phyloP scores from a whole-genome alignment of 53 echinoderm and acorn worm genomes.

The Pentamera pediparva region DNA sequence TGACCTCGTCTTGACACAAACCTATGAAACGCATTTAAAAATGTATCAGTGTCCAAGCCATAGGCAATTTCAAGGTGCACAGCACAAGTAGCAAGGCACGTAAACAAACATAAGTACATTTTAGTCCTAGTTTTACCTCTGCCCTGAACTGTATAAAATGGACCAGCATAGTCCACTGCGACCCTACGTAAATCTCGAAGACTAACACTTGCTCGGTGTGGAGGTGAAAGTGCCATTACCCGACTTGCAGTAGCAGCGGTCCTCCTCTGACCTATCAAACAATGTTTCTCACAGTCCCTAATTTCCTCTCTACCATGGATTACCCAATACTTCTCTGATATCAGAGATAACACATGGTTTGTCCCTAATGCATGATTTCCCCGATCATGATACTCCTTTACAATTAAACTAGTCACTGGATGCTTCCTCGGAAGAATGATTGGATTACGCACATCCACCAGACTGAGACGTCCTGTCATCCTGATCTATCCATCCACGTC shows the following conservation, averaged over 20 bases:
- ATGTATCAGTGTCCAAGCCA: slow-evolving; percentile 11
- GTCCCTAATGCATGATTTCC: slow-evolving; percentile 2
- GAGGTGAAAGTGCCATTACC: neutral
- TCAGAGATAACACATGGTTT: neutral
- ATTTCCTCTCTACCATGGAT: neutral
- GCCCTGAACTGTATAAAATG: neutral
- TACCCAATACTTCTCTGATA: slow-evolving; percentile 19
- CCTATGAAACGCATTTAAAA: slow-evolving; percentile 7
- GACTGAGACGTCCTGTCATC: neutral
- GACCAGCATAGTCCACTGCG: neutral
- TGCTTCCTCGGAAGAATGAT: neutral
- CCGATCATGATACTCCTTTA: neutral
- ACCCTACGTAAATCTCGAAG: neutral
- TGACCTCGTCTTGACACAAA: slow-evolving; percentile 10
- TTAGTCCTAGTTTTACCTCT: neutral
- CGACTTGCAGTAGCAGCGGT: neutral
- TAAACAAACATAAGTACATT: neutral
- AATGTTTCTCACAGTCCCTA: neutral
- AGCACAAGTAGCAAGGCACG: neutral
- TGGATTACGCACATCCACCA: neutral
- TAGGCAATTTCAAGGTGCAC: slow-evolving; percentile 7
- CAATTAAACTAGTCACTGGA: neutral
- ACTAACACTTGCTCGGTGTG: neutral
- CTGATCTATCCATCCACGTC: neutral
- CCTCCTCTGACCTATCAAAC: neutral